A percentile compares a stretch with the other conserved stretches of the same genome.
These are phyloP conservation scores for Pterocles gutturalis DNA, from an alignment of 2,113 vertebrate genomes.

Conservation along the genomic window DNA sequence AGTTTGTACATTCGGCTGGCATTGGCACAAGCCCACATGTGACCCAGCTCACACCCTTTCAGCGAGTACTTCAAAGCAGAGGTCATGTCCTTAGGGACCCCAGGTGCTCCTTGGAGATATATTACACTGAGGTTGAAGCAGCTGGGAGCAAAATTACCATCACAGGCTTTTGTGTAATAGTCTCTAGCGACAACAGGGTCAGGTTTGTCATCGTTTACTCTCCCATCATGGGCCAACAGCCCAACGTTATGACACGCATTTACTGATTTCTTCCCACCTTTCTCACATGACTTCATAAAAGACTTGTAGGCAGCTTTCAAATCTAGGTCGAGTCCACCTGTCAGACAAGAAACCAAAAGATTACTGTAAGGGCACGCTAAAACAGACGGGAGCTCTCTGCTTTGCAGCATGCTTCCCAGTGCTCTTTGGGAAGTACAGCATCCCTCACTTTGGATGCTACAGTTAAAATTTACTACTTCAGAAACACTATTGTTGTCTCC, in stretches of 20 bases:
- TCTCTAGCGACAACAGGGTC: constrained; percentile 78
- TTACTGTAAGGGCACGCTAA: neutral
- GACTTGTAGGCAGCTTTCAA: constrained; percentile 88
- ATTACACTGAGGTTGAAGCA: constrained; percentile 93
- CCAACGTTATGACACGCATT: constrained; percentile 91
- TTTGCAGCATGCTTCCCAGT: neutral
- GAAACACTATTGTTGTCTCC: neutral
- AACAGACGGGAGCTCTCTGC: neutral
- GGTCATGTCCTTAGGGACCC: constrained; percentile 85
- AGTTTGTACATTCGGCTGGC: constrained; percentile 96
- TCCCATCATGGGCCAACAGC: constrained; percentile 87
- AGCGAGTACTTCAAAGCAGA: constrained; percentile 85
- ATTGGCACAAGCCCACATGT: constrained; percentile 93
- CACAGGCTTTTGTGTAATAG: constrained; percentile 90
- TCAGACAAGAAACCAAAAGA: neutral
- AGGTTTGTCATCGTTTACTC: constrained; percentile 70
- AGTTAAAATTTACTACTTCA: neutral
- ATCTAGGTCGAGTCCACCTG: constrained; percentile 87
- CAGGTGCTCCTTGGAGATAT: constrained; percentile 85
- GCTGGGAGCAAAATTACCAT: constrained; percentile 84
- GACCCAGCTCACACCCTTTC: constrained; percentile 91
- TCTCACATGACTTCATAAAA: constrained; percentile 87
- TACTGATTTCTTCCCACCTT: constrained; percentile 86
- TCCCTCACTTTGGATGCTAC: neutral
- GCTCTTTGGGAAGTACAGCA: neutral